Base-by-base conservation (phyloP, 2,888 invertebrate species). In the Halocaridina rubra region DNA sequence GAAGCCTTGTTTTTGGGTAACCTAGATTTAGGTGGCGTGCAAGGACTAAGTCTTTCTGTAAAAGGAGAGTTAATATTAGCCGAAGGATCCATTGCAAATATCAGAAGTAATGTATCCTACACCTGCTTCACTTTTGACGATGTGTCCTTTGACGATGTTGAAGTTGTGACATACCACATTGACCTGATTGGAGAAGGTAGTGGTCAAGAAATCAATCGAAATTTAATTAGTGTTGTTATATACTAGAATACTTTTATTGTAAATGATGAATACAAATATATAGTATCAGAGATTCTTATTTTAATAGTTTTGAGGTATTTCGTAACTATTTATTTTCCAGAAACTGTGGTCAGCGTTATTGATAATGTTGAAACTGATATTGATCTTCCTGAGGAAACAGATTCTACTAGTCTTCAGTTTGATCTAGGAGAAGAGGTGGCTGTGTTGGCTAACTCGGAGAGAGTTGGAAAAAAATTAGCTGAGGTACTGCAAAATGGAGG, bases 21-120 rank as follows among this genome's bases (percentile, higher is more conserved):
- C 8, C 27, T 85, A 3, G 85, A 87, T 33, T n/a, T 87, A 13
- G 81, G 71, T 0, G 85, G 80, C 39, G 59, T 87, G 4, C n/a
- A 46, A 5, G 87, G 85, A 3, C 33, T 85, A 4, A 27, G 57
- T 8, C n/a, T 72, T 3, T 24, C 78, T 2, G 16, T 27, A 0
- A 46, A 67, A 0, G 87, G 85, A 0, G 64, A 59, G 30, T 29
- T 87, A n/a, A 46, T 81, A 27, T 32, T 87, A 7, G 27, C 33
- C 7, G 30, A 53, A 1, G 80, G 81, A 1, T 53, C 76, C n/a
- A 16, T 59, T 46, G 30, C 19, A 10, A 19, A 75, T 33, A 75
- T 84, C 19, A 57, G 82, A 3, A 72, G 78, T 46, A 64, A 78
- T 22, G 64, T 22, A n/a, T 53, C 82, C 7, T 84, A 84, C 32